Conservation (phyloP, 2,113 vertebrate species). For the Chitala chitala region DNA sequence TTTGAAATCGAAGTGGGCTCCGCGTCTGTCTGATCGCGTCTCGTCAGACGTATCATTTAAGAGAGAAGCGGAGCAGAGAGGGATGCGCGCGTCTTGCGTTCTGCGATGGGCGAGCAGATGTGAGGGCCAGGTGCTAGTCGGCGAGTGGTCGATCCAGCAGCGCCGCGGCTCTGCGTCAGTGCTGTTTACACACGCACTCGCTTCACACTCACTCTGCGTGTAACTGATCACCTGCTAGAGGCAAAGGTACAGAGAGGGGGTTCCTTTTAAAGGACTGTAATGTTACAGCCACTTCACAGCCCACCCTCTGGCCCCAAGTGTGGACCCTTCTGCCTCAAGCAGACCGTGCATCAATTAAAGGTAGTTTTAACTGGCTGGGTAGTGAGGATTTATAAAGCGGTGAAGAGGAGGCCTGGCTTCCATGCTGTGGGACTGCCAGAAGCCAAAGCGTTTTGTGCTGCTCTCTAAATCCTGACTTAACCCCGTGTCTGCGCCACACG, state of each 20-base stretch:
- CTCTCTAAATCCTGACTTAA: not conserved
- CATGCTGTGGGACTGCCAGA: not conserved
- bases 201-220: no score
- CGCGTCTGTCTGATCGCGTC: not conserved
- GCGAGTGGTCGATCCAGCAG: conserved; percentile 23
- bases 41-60: not conserved
- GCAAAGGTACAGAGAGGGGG: conserved; percentile 4
- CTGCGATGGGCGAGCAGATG: conserved; percentile 20
- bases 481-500: not conserved
- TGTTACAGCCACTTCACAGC: not conserved
- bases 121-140: not conserved
- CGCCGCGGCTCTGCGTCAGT: not conserved
- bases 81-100: no score
- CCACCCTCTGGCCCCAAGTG: no score
- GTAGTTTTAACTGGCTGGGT: no score
- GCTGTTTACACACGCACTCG: no score
- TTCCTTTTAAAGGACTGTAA: not conserved
- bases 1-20: not conserved
- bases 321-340: no score
- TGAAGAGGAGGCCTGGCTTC: not conserved
- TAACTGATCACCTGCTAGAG: conserved; percentile 16
- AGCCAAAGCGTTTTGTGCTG: not conserved
- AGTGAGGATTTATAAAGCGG: not conserved
- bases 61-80: not conserved
- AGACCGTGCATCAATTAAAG: no score